Evolutionary conservation across 2,113 vertebrate species (phyloP).

Genomic region (Apodemus speciosus): DNA sequence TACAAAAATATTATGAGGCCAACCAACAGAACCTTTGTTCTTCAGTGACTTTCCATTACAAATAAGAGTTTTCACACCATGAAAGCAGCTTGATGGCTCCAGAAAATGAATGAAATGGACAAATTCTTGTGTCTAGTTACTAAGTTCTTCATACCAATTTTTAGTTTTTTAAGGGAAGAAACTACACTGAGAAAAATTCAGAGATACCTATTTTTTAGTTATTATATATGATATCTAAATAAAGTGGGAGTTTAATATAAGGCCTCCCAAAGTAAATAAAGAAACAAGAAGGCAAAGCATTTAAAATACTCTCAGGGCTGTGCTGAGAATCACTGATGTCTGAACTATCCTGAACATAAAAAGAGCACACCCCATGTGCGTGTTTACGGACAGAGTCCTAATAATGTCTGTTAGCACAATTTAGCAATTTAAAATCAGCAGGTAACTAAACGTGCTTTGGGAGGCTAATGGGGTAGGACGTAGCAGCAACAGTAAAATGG

Average conservation of each 20-base stretch:
- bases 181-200: slow-evolving; percentile 5
- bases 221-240: slow-evolving; percentile 5
- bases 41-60: slow-evolving; percentile 20
- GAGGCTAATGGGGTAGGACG: neutral
- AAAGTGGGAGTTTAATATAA: slow-evolving; percentile 35
- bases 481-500: neutral
- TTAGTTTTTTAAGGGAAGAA: neutral
- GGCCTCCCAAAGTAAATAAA: neutral
- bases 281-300: neutral
- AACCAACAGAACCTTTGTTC: slow-evolving; percentile 33
- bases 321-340: neutral
- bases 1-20: neutral
- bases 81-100: neutral
- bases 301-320: slow-evolving; percentile 18
- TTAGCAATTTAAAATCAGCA: neutral
- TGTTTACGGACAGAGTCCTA: neutral
- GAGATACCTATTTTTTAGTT: slow-evolving; percentile 2
- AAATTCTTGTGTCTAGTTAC: slow-evolving; percentile 21
- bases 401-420: neutral
- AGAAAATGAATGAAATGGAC: neutral
- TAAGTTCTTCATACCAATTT: slow-evolving; percentile 14
- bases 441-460: neutral
- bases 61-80: neutral
- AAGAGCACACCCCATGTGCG: rapidly evolving
- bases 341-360: neutral